Base-by-base conservation (phyloP, 1,140 invertebrate genomes). In the Ips nitidus region DNA sequence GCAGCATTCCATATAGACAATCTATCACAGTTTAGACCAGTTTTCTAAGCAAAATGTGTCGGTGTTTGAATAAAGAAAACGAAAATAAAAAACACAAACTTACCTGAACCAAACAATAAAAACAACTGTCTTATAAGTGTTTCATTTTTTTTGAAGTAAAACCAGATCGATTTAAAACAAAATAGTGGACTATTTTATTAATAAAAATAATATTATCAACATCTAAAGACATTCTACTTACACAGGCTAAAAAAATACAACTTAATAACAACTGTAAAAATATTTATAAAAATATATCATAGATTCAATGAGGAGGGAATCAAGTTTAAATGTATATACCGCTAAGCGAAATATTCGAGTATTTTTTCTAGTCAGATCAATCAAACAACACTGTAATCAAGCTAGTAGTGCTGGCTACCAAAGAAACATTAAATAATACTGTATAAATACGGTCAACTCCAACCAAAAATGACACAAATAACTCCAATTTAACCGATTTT, bases 151-250 rank as follows among this genome's bases (percentile, higher is more conserved):
- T 47, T 47, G n/a, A 47, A 47, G n/a, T n/a, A 47, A 47, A 47
- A n/a, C n/a, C 22, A 22, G 22, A 22, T 22, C 22, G 22, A 22
- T 22, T 22, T 22, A 22, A 22, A 66, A 66, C 52, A 66, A 66
- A 66, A 52, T 66, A 66, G 45, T 6, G 7, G 45, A 56, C 38
- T 56, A 3, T 39, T 66, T 66, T 64, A 53, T 41, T 66, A 36
- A 56, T 38, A 53, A 66, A 66, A 66, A 66, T 66, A 66, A 66
- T 53, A 66, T 66, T 66, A 66, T 42, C 63, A 66, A 66, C 63
- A 66, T 57, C 41, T 56, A 66, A 57, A 42, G 36, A 37, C 22
- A 50, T 50, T 50, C 45, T 50, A 6, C 45, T 50, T 50, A 50
- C 3, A 50, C 6, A 50, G 3, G 45, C 7, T 50, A 50, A 50